A percentile compares a stretch with the other conserved stretches of the same genome.
Evolutionary conservation across 2,888 invertebrate species (phyloP).

Genomic region (Macrosiphum euphorbiae): DNA sequence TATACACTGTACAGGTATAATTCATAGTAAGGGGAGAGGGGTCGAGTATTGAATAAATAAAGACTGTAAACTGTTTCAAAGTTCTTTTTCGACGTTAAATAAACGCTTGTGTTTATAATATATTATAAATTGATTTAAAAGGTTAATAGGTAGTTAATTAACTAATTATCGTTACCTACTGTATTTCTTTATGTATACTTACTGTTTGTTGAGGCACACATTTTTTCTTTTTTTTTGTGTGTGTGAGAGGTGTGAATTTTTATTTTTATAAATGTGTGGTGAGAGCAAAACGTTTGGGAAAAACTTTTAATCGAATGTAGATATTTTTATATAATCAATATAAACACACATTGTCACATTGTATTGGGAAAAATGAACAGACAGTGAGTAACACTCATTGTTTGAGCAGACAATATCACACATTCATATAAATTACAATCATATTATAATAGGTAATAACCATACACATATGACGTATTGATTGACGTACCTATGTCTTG

Average conservation of each 20-base stretch:
- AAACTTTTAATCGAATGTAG: background rate
- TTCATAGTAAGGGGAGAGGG: background rate
- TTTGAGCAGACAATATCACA: background rate
- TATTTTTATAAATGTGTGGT: background rate
- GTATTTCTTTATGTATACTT: no score
- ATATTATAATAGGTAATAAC: background rate
- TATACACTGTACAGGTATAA: no score
- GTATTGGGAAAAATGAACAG: background rate
- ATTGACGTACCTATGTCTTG: no score
- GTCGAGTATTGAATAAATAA: background rate
- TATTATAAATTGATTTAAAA: no score
- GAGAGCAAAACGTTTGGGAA: background rate
- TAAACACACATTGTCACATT: background rate
- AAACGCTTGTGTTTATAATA: no score
- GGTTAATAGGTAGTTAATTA: no score
- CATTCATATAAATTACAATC: background rate
- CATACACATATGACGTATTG: no score
- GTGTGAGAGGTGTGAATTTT: no score
- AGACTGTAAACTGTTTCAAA: background rate
- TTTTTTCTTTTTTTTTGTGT: no score
- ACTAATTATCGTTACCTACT: no score
- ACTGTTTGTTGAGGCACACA: no score
- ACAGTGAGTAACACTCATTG: background rate
- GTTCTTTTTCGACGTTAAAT: no score
- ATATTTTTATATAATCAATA: background rate